Base-by-base conservation (phyloP, 2,113 vertebrate species). In the Burhinus bistriatus region DNA sequence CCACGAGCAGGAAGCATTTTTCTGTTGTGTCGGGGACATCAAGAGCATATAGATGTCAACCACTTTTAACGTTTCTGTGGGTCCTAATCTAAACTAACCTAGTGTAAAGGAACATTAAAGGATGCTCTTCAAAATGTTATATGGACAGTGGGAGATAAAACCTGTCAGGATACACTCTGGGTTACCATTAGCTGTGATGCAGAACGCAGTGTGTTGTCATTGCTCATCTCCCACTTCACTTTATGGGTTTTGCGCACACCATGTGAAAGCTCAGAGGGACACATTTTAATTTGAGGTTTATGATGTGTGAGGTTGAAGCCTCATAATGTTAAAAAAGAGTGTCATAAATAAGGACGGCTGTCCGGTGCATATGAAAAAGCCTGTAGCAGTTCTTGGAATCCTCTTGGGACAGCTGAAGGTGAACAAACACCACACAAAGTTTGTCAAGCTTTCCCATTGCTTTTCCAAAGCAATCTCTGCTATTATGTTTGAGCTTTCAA, bases 211-310 rank as follows among this genome's bases (percentile, higher is more conserved):
- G 5, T 17, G 59, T 42, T 87, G 64, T 64, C 93, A 70, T 36
- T 55, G 75, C 65, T 91, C 83, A 42, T 59, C 83, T 87, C 86
- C 76, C 61, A 25, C 77, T 36, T n/a, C 71, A 18, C 59, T 82
- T 72, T 3, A 54, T 0, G 2, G 57, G 3, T 0, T 57, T 62
- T 16, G 51, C 2, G 1, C 29, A 7, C n/a, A n/a, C 40, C 30
- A 20, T 4, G 44, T 49, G 71, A 19, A 45, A 55, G 83, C 59
- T 89, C 65, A 23, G 32, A 65, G 66, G 76, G 79, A 86, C 66
- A 30, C 26, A 6, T 23, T 70, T 85, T 52, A 78, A 81, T 85
- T 61, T 57, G 73, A 55, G 72, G n/a, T 84, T 80, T 72, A 61
- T 70, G 64, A 47, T 44, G 69, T 69, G 45, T 38, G 72, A 87